These are phyloP conservation scores for Lates calcarifer DNA, from an alignment of 2,113 vertebrate species.

Conservation along the genomic window DNA sequence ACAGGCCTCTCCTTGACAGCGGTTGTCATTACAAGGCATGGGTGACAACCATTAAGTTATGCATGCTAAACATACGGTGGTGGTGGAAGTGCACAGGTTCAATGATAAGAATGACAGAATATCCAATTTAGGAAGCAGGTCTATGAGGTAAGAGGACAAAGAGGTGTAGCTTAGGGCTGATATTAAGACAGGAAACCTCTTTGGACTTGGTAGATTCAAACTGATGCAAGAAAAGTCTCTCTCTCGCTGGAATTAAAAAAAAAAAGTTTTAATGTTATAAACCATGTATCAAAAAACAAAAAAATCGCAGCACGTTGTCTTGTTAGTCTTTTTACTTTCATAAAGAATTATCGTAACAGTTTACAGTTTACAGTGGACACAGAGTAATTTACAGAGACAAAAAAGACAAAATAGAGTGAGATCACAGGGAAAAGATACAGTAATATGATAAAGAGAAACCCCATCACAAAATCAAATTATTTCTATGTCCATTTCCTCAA, in stretches of 20 bases:
- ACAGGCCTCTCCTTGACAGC: constrained; percentile 28
- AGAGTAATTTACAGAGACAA: not conserved
- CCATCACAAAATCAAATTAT: constrained; percentile 4
- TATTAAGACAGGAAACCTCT: constrained; percentile 24
- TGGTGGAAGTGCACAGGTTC: not conserved
- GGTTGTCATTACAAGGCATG: constrained; percentile 26
- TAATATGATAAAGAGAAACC: not conserved
- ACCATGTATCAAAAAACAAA: not conserved
- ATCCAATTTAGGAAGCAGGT: constrained; percentile 11
- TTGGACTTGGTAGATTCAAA: constrained; percentile 15
- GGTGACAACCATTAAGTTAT: constrained; percentile 22
- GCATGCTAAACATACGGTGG: not conserved
- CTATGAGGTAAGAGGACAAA: constrained; percentile 1
- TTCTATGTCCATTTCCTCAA: not conserved
- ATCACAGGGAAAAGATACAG: not conserved
- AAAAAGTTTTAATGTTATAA: constrained; percentile 3
- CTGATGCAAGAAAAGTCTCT: not conserved
- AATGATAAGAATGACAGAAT: constrained; percentile 36
- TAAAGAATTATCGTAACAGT: not conserved
- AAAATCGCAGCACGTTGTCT: not conserved
- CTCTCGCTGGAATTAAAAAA: not conserved
- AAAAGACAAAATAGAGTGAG: not conserved
- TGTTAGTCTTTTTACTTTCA: not conserved
- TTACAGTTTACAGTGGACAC: not conserved
- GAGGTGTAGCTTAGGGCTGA: constrained; percentile 9